Evolutionary conservation across 2,797 vertebrate species (phyloP).

Genomic region (Scolopax bukidnonensis): DNA sequence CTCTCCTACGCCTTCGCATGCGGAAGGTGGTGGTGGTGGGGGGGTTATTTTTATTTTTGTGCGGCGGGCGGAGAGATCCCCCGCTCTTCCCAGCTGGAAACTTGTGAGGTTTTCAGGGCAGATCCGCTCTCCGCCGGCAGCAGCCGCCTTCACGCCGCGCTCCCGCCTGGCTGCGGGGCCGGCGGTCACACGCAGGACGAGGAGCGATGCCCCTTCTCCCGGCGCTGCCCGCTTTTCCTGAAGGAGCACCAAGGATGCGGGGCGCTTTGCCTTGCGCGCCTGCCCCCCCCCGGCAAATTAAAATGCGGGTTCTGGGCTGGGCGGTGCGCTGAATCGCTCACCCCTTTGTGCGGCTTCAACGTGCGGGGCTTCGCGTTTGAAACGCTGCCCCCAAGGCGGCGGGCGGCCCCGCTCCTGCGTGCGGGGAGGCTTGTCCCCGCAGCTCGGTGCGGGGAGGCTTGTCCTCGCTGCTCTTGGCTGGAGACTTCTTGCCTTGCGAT

Average conservation of each 20-base stretch:
- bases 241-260: not conserved
- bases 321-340: not conserved
- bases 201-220: not conserved
- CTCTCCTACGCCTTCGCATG: conserved; percentile 39
- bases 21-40: conserved; percentile 15
- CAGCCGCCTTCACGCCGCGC: not conserved
- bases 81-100: conserved; percentile 38
- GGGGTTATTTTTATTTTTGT: conserved; percentile 1
- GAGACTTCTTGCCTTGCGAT: not conserved
- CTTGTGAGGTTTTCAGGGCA: not conserved
- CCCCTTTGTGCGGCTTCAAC: fast-evolving
- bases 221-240: not conserved
- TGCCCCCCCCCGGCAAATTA: not conserved
- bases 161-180: not conserved
- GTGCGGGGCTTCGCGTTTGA: fast-evolving
- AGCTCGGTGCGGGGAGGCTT: no score
- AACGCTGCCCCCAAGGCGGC: not conserved
- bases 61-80: conserved; percentile 36
- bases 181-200: not conserved
- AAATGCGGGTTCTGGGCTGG: not conserved
- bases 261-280: not conserved
- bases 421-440: not conserved
- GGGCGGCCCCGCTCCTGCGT: not conserved
- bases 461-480: not conserved
- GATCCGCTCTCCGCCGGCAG: not conserved